Evolutionary conservation across 2,113 vertebrate genomes (phyloP), one percentile per base, ranked within the genome.

Genomic region (Cephalopterus ornatus): DNA sequence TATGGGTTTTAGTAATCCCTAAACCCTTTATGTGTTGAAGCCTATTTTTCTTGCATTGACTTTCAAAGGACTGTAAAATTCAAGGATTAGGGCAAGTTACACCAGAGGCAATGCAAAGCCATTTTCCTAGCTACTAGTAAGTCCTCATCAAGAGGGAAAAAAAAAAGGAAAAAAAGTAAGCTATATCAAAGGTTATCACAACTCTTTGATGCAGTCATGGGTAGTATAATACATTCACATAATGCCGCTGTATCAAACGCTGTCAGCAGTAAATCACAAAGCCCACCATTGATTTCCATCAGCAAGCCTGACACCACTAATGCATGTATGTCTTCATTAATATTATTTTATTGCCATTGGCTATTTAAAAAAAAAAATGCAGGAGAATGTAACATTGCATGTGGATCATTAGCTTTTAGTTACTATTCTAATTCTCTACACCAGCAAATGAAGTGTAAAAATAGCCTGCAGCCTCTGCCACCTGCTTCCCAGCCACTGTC

Each of bases 371-470:
- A 89, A 97, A 96, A 88, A 42, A 42, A 97, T 84, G 78, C 90
- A 94, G 79, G 93, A 96, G 94, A 97, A 88, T 86, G 74, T 96
- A 97, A 96, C 89, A 95, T 24, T 86, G 81, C 78, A 61, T 49
- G 91, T 84, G 97, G 97, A 97, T 98, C 96, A 75, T 98, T 98
- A 98, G 97, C 85, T 98, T 97, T 98, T 96, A 97, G 95, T 97
- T 98, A 98, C 95, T 89, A 85, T 90, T 88, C 91, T 93, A 95
- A 94, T 97, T 91, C 65, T 96, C 94, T 92, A 35, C 73, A 91
- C 93, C 42, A 47, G 95, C 96, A 98, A 98, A 97, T 98, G 97
- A 97, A 98, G 97, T 96, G 94, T 96, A 98, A 97, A 98, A 98
- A 97, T 93, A 97, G 97, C 97, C 97, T 6, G 16, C 85, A 96